phyloP scores from a whole-genome alignment of 2,888 invertebrate genomes.

The Romanomermis culicivorax region DNA sequence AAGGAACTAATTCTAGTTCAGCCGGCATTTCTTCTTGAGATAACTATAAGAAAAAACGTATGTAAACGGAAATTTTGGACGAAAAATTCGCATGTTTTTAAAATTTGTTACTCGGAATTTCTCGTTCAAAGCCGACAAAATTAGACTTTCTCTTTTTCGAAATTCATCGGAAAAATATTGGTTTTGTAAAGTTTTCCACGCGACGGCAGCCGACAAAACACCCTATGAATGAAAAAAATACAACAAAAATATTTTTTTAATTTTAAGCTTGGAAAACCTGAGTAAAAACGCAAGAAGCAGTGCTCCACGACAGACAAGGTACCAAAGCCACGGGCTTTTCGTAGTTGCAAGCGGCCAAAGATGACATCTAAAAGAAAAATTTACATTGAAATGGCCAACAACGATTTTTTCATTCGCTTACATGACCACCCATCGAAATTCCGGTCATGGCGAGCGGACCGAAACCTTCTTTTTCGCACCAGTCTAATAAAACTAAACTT shows the following conservation, averaged over 20 bases:
- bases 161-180: slow-evolving; percentile 59
- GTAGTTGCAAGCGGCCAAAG: slow-evolving; percentile 84
- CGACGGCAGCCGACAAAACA: slow-evolving; percentile 78
- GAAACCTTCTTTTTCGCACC: slow-evolving; percentile 72
- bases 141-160: slow-evolving; percentile 34
- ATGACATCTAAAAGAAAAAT: slow-evolving; percentile 59
- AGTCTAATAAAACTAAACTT: slow-evolving; percentile 67
- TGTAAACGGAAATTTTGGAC: too few relatives aligned
- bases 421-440: slow-evolving; percentile 92
- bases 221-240: slow-evolving; percentile 53
- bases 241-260: too few relatives aligned
- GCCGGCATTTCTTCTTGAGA: too few relatives aligned
- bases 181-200: slow-evolving; percentile 69
- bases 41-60: too few relatives aligned
- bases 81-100: too few relatives aligned
- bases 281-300: slow-evolving; percentile 83
- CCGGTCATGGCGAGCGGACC: slow-evolving; percentile 85
- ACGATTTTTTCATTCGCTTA: too few relatives aligned
- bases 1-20: too few relatives aligned
- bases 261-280: too few relatives aligned
- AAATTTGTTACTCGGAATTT: too few relatives aligned
- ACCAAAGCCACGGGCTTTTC: slow-evolving; percentile 74
- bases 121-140: not conserved
- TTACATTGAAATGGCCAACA: too few relatives aligned
- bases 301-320: slow-evolving; percentile 91